These are phyloP conservation scores for Agriotes lineatus DNA, from an alignment of 2,888 invertebrate species.

Conservation along the genomic window DNA sequence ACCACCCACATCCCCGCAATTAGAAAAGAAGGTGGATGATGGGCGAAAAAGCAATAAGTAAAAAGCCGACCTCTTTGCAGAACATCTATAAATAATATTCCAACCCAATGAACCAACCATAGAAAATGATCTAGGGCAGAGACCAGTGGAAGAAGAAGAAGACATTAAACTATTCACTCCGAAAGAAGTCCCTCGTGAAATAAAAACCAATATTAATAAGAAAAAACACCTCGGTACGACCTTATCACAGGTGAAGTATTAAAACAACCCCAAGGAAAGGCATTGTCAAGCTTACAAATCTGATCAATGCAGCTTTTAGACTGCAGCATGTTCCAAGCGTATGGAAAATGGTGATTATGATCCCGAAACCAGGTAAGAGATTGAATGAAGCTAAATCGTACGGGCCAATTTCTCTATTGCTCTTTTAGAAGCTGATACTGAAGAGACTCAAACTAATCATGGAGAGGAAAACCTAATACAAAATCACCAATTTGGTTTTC, in stretches of 20 bases:
- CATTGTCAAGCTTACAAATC: constrained; percentile 2
- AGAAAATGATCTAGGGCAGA: background rate
- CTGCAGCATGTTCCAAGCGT: background rate
- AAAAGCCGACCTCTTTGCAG: background rate
- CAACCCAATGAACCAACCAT: background rate
- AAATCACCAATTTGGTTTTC: background rate
- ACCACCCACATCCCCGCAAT: background rate
- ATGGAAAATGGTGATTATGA: constrained; percentile 16
- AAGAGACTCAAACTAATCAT: background rate
- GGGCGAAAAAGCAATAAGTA: background rate
- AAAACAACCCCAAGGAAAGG: background rate
- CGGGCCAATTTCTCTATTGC: background rate
- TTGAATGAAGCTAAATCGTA: background rate
- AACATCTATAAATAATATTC: background rate
- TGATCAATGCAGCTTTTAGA: constrained; percentile 15
- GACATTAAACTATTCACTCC: background rate
- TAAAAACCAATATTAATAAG: background rate
- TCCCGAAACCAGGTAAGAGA: constrained; percentile 1
- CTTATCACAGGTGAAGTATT: background rate
- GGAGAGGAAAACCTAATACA: background rate
- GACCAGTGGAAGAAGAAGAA: background rate
- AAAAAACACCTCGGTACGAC: background rate
- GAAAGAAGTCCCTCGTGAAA: background rate
- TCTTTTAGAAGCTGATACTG: background rate
- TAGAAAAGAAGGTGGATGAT: background rate